A percentile compares a stretch with the other conserved stretches of the same genome.
phyloP scores from a whole-genome alignment of 2,113 vertebrate species.

The Elachura formosa region DNA sequence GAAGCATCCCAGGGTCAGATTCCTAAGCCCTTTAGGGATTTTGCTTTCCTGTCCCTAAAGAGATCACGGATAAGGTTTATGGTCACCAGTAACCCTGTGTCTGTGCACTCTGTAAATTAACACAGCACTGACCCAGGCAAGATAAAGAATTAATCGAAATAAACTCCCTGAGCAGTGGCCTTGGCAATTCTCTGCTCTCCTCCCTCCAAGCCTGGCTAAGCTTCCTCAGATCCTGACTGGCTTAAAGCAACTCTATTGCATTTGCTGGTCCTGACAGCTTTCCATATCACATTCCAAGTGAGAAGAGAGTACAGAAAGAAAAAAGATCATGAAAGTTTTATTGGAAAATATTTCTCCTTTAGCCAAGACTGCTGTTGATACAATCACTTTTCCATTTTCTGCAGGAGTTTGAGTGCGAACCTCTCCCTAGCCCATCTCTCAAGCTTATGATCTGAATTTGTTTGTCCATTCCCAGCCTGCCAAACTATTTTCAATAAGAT shows the following conservation, averaged over 20 bases:
- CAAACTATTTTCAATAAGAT: conserved; percentile 60
- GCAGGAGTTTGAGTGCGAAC: neutral
- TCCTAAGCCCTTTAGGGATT: neutral
- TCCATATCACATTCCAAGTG: conserved; percentile 28
- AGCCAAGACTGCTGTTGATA: conserved; percentile 40
- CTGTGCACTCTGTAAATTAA: neutral
- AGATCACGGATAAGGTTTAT: neutral
- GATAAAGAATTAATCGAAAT: neutral
- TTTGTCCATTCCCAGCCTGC: conserved; percentile 55
- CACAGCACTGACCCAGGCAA: neutral
- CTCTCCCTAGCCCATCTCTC: conserved; percentile 7
- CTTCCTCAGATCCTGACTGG: conserved; percentile 8
- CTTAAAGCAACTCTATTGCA: conserved; percentile 6
- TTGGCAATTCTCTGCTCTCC: neutral
- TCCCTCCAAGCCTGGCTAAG: neutral
- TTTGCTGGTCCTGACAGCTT: conserved; percentile 23
- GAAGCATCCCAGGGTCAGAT: neutral
- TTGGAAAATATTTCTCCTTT: conserved; percentile 57
- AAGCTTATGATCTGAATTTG: conserved; percentile 54
- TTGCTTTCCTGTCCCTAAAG: neutral
- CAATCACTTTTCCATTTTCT: conserved; percentile 6
- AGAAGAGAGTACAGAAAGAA: neutral
- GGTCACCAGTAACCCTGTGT: neutral
- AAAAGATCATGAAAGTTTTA: conserved; percentile 33
- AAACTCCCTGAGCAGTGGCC: neutral